These are phyloP conservation scores for Sebastes minor DNA, from an alignment of 2,797 vertebrate species.

Conservation along the genomic window DNA sequence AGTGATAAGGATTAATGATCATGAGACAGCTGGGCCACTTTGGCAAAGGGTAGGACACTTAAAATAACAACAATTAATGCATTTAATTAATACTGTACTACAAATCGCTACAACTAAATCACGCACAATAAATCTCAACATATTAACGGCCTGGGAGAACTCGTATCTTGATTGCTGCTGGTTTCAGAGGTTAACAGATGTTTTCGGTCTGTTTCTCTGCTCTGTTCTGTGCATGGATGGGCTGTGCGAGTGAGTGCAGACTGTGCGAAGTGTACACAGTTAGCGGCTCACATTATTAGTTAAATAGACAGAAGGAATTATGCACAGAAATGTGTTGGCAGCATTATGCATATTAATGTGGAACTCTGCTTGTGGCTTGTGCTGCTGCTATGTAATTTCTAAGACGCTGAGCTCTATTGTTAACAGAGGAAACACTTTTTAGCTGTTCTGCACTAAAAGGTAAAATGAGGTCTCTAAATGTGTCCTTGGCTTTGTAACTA, in stretches of 20 bases:
- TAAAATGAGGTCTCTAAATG: slow-evolving; percentile 21
- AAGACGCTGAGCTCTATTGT: slow-evolving; percentile 2
- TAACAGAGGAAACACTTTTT: slow-evolving; percentile 10
- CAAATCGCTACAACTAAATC: slow-evolving; percentile 14
- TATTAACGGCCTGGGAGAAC: not conserved
- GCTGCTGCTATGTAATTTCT: slow-evolving; percentile 29
- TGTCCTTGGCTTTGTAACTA: not conserved
- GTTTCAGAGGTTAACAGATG: slow-evolving; percentile 22
- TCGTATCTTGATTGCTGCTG: not conserved
- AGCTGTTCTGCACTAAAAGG: slow-evolving; percentile 6
- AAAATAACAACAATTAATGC: slow-evolving; percentile 39
- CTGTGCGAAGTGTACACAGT: slow-evolving; percentile 7
- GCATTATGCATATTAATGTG: slow-evolving; percentile 44
- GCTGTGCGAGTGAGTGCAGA: slow-evolving; percentile 15
- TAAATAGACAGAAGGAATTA: slow-evolving; percentile 38
- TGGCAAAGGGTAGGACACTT: slow-evolving; percentile 15
- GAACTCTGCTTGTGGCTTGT: slow-evolving; percentile 1
- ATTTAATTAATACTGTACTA: slow-evolving; percentile 21
- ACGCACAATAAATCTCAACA: slow-evolving; percentile 4
- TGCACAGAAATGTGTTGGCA: slow-evolving; percentile 31
- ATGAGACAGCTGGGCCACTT: slow-evolving; percentile 32
- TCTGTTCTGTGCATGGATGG: not conserved
- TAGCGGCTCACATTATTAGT: slow-evolving; percentile 40
- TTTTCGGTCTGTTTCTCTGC: not conserved
- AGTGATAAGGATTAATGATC: slow-evolving; percentile 47